These are phyloP conservation scores for Onchidella celtica DNA, from an alignment of 2,888 invertebrate genomes.

Conservation along the genomic window DNA sequence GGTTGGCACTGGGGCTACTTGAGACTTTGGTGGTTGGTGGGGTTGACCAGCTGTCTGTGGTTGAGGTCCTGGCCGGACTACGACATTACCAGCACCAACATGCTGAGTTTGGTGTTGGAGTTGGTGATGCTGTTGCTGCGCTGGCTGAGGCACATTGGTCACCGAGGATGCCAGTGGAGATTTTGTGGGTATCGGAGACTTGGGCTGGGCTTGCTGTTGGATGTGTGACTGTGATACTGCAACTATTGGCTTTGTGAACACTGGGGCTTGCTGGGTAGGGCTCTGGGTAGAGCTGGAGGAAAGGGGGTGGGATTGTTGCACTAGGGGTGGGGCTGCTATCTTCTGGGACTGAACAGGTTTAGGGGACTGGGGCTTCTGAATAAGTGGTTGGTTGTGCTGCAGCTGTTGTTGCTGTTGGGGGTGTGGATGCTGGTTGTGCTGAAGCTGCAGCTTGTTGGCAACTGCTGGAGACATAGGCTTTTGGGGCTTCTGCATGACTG, in stretches of 20 bases:
- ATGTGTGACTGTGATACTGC: neutral
- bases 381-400: neutral
- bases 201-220: constrained; percentile 28
- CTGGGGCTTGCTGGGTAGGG: constrained; percentile 22
- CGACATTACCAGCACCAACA: neutral
- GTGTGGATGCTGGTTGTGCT: constrained; percentile 4
- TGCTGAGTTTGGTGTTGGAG: constrained; percentile 8
- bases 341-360: constrained; percentile 40
- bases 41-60: neutral
- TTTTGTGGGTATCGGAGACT: constrained; percentile 12
- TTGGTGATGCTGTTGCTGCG: constrained; percentile 31
- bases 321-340: neutral
- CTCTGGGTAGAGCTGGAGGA: neutral
- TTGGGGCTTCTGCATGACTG: constrained; percentile 49
- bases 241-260: constrained; percentile 15
- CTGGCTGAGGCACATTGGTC: constrained; percentile 37
- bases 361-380: constrained; percentile 23
- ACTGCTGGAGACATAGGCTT: constrained; percentile 46
- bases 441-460: constrained; percentile 36
- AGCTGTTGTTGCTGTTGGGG: constrained; percentile 7
- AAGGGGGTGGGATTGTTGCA: neutral
- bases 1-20: neutral
- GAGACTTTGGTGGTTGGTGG: constrained; percentile 13
- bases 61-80: neutral
- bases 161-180: constrained; percentile 23